Evolutionary conservation across 2,113 vertebrate genomes (phyloP).

Genomic region (Probosciger aterrimus): DNA sequence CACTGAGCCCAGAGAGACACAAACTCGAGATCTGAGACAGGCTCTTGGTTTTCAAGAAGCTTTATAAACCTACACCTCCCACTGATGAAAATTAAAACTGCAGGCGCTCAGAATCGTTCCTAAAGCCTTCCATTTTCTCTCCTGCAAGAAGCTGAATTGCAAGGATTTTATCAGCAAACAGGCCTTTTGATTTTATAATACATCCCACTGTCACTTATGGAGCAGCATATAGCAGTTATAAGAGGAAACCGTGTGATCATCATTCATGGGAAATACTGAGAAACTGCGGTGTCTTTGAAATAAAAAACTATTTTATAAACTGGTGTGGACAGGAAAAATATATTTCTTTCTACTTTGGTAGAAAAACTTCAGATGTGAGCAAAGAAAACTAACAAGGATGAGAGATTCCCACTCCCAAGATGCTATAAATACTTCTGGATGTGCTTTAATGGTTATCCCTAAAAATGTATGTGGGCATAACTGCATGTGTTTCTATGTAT

Average conservation of each 20-base stretch:
- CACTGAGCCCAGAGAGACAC: background rate
- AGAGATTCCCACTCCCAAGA: background rate
- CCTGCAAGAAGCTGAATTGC: background rate
- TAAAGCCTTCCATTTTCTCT: slow-evolving; percentile 46
- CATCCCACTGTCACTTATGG: background rate
- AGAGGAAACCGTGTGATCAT: background rate
- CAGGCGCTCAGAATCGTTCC: background rate
- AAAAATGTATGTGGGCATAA: background rate
- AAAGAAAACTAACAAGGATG: background rate
- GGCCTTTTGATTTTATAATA: background rate
- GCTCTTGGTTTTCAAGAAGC: background rate
- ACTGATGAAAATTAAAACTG: background rate
- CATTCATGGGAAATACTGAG: background rate
- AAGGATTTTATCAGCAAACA: background rate
- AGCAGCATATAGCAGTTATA: background rate
- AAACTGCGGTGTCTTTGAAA: background rate
- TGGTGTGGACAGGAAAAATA: background rate
- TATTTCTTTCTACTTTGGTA: background rate
- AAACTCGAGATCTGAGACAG: background rate
- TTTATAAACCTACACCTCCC: slow-evolving; percentile 25
- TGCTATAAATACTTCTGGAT: slow-evolving; percentile 6
- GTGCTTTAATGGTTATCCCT: background rate
- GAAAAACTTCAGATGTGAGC: background rate
- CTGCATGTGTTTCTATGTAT: slow-evolving; percentile 13
- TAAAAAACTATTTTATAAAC: background rate